These are phyloP conservation scores for Nudaria mundana DNA, from an alignment of 2,888 invertebrate species.

Conservation along the genomic window DNA sequence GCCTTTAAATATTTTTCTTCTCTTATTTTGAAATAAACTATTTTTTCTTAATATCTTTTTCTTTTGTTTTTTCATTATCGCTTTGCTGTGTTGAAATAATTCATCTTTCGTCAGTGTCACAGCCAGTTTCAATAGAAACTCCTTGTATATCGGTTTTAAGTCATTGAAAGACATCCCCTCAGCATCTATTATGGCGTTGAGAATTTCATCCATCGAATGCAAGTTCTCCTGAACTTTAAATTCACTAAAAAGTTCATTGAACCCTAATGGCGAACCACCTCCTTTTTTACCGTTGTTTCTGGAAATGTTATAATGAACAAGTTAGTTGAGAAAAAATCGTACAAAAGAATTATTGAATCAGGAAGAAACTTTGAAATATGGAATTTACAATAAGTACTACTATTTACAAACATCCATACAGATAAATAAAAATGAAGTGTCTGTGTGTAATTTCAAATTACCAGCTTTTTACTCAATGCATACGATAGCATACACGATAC, in stretches of 20 bases:
- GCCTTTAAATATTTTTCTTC: slow-evolving; percentile 82
- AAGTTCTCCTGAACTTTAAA: slow-evolving; percentile 93
- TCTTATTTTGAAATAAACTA: slow-evolving; percentile 78
- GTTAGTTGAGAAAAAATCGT: background rate
- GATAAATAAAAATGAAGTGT: too few relatives aligned
- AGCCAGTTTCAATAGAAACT: slow-evolving; percentile 92
- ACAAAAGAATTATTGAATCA: background rate
- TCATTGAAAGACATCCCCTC: slow-evolving; percentile 97
- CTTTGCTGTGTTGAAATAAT: slow-evolving; percentile 93
- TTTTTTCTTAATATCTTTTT: slow-evolving; percentile 84
- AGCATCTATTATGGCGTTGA: slow-evolving; percentile 93
- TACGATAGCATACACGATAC: too few relatives aligned
- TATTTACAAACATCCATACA: too few relatives aligned
- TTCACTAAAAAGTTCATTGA: slow-evolving; percentile 93
- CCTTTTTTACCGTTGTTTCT: slow-evolving; percentile 84
- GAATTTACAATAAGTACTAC: too few relatives aligned
- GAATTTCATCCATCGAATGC: slow-evolving; percentile 92
- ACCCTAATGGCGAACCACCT: slow-evolving; percentile 91
- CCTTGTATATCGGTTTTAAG: slow-evolving; percentile 94
- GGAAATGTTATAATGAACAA: slow-evolving; percentile 19
- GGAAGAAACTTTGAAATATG: background rate
- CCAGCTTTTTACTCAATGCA: too few relatives aligned
- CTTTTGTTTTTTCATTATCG: slow-evolving; percentile 92
- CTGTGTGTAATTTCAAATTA: too few relatives aligned
- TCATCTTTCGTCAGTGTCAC: slow-evolving; percentile 96